phyloP scores from a whole-genome alignment of 2,888 invertebrate species.

The Campoplex nolae region DNA sequence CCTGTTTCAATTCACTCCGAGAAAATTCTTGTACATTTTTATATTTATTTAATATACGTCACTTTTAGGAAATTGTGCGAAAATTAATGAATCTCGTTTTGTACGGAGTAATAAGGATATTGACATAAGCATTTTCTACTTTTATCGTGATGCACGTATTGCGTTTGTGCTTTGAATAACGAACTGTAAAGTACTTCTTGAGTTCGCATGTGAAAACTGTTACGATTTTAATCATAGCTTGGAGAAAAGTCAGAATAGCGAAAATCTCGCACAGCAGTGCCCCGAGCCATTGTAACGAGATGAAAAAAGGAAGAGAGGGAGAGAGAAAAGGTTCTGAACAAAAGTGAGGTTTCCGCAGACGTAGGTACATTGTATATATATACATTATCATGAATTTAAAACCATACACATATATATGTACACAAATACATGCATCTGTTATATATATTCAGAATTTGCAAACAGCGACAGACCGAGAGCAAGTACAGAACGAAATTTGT shows the following conservation, averaged over 20 bases:
- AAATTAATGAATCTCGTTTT: neutral
- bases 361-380: no score
- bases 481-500: constrained; percentile 55
- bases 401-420: neutral
- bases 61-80: neutral
- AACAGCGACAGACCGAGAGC: constrained; percentile 46
- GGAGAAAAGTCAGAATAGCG: constrained; percentile 42
- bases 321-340: neutral
- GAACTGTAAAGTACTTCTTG: constrained; percentile 46
- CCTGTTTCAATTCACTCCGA: neutral
- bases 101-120: neutral
- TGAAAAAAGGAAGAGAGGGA: constrained; percentile 23
- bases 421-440: no score
- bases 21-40: no score
- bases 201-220: constrained; percentile 19
- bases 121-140: neutral
- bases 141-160: neutral
- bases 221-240: constrained; percentile 54
- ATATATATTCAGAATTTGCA: constrained; percentile 26
- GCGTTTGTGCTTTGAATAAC: constrained; percentile 18
- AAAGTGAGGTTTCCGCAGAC: constrained; percentile 12
- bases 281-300: constrained; percentile 40
- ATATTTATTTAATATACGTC: neutral
- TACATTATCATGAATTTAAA: no score
- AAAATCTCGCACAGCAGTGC: constrained; percentile 44